Conservation (phyloP, 1,140 invertebrate genomes). For the Eriosoma lanigerum region DNA sequence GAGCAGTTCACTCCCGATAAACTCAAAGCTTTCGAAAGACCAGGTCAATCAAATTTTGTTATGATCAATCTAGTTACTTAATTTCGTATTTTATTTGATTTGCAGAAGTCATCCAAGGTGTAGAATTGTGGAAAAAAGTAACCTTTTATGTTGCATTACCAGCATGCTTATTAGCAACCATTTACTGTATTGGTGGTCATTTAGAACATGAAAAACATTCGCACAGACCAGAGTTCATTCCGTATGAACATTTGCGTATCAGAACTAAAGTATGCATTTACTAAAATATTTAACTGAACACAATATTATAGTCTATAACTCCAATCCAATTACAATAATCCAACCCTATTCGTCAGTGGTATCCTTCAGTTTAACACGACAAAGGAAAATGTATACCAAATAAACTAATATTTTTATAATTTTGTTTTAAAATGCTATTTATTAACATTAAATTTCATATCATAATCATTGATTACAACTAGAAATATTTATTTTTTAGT, state of each 20-base stretch:
- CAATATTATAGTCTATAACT: neutral
- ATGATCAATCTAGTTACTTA: neutral
- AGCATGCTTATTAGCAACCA: neutral
- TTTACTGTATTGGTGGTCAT: constrained; percentile 30
- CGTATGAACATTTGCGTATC: constrained; percentile 64
- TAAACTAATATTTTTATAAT: no score
- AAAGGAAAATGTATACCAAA: no score
- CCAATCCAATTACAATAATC: no score
- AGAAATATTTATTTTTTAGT: no score
- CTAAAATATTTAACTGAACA: neutral
- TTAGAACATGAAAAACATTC: constrained; percentile 49
- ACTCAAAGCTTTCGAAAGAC: neutral
- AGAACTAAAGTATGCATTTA: constrained; percentile 51
- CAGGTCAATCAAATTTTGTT: neutral
- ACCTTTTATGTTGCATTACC: constrained; percentile 1
- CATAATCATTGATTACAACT: no score
- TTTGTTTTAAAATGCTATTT: no score
- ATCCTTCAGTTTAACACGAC: no score
- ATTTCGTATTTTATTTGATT: neutral
- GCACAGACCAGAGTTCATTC: constrained; percentile 60
- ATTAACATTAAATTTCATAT: no score
- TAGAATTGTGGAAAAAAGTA: constrained; percentile 20
- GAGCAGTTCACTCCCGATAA: constrained; percentile 33
- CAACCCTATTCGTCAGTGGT: no score
- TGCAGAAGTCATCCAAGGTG: constrained; percentile 15